A percentile compares a stretch with the other conserved stretches of the same genome.
Evolutionary conservation across 2,888 invertebrate genomes (phyloP).

Genomic region (Drosophila algonquin): DNA sequence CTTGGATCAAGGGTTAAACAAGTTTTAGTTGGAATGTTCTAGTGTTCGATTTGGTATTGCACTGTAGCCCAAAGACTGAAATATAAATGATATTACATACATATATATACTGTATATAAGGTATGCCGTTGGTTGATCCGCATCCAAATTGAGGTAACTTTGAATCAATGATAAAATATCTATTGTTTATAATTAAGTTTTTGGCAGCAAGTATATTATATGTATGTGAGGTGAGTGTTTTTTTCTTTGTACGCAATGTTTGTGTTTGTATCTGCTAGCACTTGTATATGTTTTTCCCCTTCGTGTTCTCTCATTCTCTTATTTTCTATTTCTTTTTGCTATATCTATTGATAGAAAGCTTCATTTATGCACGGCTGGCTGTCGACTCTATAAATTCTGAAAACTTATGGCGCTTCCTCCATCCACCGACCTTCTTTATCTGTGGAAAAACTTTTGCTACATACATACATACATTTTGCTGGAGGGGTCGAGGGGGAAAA

Average conservation of each 20-base stretch:
- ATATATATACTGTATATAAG: not conserved
- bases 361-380: conserved; percentile 31
- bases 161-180: not conserved
- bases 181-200: conserved; percentile 30
- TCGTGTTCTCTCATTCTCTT: not conserved
- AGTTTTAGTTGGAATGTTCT: conserved; percentile 33
- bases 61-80: conserved; percentile 54
- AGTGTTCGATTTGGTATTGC: conserved; percentile 52
- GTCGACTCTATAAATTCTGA: conserved; percentile 41
- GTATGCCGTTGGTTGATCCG: not conserved
- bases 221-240: conserved; percentile 32
- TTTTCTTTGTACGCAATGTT: conserved; percentile 33
- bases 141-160: conserved; percentile 20
- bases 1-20: conserved; percentile 27
- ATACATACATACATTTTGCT: conserved; percentile 18
- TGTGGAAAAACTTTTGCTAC: conserved; percentile 24
- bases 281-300: conserved; percentile 23
- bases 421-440: not conserved
- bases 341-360: conserved; percentile 37
- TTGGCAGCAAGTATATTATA: conserved; percentile 29
- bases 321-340: not conserved
- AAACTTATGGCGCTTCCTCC: conserved; percentile 40
- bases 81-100: conserved; percentile 12
- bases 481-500: conserved; percentile 7
- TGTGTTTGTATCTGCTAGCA: conserved; percentile 24